Conservation (phyloP, 2,113 vertebrate genomes). For the Larimichthys polyactis region DNA sequence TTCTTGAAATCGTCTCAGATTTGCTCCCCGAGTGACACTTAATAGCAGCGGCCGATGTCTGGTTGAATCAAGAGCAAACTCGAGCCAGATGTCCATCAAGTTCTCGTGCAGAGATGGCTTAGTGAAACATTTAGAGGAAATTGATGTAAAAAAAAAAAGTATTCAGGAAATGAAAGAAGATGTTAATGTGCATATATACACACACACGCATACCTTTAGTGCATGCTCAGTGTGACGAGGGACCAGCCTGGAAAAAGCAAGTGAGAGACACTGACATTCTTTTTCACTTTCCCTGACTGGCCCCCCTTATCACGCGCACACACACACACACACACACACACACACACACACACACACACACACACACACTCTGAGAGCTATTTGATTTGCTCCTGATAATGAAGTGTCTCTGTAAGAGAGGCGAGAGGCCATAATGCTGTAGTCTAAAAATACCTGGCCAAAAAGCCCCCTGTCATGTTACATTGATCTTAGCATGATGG, state of each 20-base stretch:
- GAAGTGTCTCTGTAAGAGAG: slow-evolving; percentile 47
- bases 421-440: slow-evolving; percentile 56
- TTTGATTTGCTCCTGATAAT: slow-evolving; percentile 75
- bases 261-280: slow-evolving; percentile 65
- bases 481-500: slow-evolving; percentile 77
- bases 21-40: slow-evolving; percentile 43
- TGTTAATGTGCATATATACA: slow-evolving; percentile 32
- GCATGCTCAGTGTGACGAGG: slow-evolving; percentile 23
- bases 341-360: not conserved
- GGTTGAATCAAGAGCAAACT: slow-evolving; percentile 22
- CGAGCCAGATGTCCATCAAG: slow-evolving; percentile 1
- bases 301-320: not conserved
- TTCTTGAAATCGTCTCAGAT: slow-evolving; percentile 40
- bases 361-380: slow-evolving; percentile 2
- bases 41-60: not conserved
- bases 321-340: slow-evolving; percentile 16
- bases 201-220: slow-evolving; percentile 15
- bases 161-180: slow-evolving; percentile 26
- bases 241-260: slow-evolving; percentile 45
- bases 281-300: slow-evolving; percentile 75
- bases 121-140: slow-evolving; percentile 32
- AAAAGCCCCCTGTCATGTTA: slow-evolving; percentile 80
- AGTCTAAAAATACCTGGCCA: slow-evolving; percentile 79
- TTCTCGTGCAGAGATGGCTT: not conserved
- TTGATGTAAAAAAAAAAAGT: no score